phyloP scores from a whole-genome alignment of 2,797 vertebrate genomes.

The Gymnopithys bicolor region DNA sequence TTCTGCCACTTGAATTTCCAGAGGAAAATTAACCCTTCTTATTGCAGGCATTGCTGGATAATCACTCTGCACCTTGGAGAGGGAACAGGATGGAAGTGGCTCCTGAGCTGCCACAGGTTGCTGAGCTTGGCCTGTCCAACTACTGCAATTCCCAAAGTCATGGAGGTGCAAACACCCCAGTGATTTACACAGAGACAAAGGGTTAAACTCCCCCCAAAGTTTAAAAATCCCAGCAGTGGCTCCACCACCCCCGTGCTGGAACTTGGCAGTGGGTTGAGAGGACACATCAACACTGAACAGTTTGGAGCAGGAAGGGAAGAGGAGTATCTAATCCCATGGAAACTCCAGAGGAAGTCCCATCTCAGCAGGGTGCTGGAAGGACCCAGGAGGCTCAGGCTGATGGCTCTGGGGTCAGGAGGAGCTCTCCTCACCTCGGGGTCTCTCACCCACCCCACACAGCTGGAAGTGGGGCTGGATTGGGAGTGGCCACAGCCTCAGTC shows the following conservation, averaged over 20 bases:
- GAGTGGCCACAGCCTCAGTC: background rate
- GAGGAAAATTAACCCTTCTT: background rate
- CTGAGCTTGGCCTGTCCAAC: background rate
- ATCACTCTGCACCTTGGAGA: background rate
- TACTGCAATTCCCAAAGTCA: background rate
- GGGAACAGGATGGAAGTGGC: background rate
- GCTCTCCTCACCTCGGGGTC: background rate
- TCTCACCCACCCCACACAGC: background rate
- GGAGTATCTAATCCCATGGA: conserved; percentile 47
- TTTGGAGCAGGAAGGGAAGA: conserved; percentile 65
- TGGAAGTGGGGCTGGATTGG: background rate
- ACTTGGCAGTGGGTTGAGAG: conserved; percentile 40
- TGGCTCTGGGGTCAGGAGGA: background rate
- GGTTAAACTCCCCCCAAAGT: conserved; percentile 22
- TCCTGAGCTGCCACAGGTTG: background rate
- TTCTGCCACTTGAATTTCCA: background rate
- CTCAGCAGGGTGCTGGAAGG: conserved; percentile 50
- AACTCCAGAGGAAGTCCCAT: conserved; percentile 58
- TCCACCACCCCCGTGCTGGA: conserved; percentile 40
- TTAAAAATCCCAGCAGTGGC: conserved; percentile 4
- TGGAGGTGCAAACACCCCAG: accelerated
- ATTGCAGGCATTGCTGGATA: background rate
- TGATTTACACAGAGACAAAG: background rate
- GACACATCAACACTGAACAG: conserved; percentile 63
- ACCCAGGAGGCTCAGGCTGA: conserved; percentile 25